These are phyloP conservation scores for Helostoma temminkii DNA, from an alignment of 2,797 vertebrate species.

Conservation along the genomic window DNA sequence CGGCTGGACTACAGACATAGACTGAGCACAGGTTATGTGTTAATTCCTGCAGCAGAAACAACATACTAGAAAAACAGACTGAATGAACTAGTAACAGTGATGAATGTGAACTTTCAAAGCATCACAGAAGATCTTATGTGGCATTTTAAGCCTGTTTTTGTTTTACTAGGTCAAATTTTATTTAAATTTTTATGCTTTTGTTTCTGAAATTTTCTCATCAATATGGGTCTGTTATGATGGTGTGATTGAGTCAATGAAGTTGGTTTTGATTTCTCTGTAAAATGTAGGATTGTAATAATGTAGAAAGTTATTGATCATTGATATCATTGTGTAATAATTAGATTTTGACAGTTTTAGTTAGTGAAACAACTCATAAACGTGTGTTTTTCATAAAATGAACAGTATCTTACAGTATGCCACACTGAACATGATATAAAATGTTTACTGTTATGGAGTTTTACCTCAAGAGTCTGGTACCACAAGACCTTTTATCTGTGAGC, in stretches of 20 bases:
- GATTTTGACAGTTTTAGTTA: background rate
- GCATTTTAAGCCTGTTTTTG: background rate
- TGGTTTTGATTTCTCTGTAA: background rate
- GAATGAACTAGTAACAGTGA: background rate
- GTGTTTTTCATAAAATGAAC: no score
- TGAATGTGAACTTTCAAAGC: no score
- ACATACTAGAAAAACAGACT: background rate
- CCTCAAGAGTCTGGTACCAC: conserved; percentile 3
- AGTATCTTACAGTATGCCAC: conserved; percentile 1
- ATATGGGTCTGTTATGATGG: no score
- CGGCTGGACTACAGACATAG: no score
- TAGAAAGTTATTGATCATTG: background rate
- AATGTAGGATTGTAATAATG: background rate
- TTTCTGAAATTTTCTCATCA: no score
- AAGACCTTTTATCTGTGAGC: background rate
- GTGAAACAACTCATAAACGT: no score
- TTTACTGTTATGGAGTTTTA: conserved; percentile 3
- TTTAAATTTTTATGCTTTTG: background rate
- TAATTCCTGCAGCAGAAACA: no score
- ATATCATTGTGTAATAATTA: no score
- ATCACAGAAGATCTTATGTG: no score
- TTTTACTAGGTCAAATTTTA: no score
- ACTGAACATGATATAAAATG: background rate
- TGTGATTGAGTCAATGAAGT: background rate
- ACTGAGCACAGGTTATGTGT: no score